phyloP scores from a whole-genome alignment of 2,113 vertebrate genomes.

The Ctenodactylus gundi region DNA sequence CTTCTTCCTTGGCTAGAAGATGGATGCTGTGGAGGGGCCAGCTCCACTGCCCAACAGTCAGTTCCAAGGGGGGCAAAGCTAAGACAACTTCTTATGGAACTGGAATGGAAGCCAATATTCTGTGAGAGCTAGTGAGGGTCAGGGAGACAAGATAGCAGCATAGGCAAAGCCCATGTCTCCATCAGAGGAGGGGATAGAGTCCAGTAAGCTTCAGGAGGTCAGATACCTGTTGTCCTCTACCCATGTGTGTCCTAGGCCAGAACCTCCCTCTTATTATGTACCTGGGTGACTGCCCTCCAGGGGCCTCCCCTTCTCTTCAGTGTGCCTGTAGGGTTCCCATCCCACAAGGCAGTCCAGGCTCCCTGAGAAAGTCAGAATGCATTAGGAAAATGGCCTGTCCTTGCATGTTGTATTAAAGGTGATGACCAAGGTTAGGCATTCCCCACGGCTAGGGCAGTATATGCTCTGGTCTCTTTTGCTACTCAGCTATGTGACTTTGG shows the following conservation, averaged over 20 bases:
- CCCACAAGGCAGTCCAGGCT: background rate
- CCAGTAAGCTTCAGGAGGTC: background rate
- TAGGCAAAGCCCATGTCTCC: background rate
- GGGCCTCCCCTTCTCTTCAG: background rate
- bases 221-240: background rate
- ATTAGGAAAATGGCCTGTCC: background rate
- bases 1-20: background rate
- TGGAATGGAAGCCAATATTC: background rate
- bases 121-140: background rate
- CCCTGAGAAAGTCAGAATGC: background rate
- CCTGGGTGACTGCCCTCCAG: background rate
- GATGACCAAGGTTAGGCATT: background rate
- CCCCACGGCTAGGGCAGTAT: background rate
- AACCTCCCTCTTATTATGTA: background rate
- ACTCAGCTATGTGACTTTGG: background rate
- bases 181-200: background rate
- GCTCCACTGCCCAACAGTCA: background rate
- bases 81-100: background rate
- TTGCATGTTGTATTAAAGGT: background rate
- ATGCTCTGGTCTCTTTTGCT: background rate
- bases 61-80: background rate
- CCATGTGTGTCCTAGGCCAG: background rate
- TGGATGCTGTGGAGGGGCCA: background rate
- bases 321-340: background rate
- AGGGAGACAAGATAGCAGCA: background rate